These are phyloP conservation scores for Ochotona curzoniae DNA, from an alignment of 2,113 vertebrate genomes.

Conservation along the genomic window DNA sequence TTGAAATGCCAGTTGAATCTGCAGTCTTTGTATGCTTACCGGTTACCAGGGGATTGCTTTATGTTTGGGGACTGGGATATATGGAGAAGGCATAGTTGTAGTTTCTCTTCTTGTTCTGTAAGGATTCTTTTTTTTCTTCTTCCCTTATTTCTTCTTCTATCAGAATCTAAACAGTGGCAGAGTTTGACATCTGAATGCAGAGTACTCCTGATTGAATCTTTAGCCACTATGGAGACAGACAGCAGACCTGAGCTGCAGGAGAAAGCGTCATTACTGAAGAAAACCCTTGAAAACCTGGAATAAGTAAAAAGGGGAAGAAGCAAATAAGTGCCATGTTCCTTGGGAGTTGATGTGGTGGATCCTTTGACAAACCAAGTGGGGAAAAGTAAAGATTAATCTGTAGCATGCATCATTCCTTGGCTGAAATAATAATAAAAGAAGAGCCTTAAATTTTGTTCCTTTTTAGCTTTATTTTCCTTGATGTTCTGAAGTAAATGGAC, in stretches of 20 bases:
- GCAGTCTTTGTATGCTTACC: neutral
- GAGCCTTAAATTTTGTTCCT: conserved; percentile 88
- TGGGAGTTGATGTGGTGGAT: conserved; percentile 80
- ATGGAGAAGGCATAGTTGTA: neutral
- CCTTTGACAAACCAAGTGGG: conserved; percentile 83
- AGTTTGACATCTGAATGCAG: conserved; percentile 92
- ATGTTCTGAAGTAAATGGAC: conserved; percentile 64
- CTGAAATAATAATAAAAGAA: conserved; percentile 88
- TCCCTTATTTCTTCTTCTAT: conserved; percentile 16
- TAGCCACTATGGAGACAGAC: conserved; percentile 94
- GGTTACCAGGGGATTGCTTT: neutral
- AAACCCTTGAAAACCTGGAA: conserved; percentile 90
- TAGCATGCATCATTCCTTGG: conserved; percentile 91
- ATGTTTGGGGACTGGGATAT: neutral
- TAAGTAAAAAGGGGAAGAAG: conserved; percentile 78
- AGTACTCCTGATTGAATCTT: conserved; percentile 90
- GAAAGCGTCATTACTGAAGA: conserved; percentile 93
- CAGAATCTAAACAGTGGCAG: conserved; percentile 94
- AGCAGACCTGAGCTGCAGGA: conserved; percentile 94
- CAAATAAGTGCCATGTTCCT: conserved; percentile 87
- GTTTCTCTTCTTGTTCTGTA: conserved; percentile 25
- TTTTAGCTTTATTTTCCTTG: conserved; percentile 83
- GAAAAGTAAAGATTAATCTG: conserved; percentile 85
- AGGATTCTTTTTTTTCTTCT: neutral
- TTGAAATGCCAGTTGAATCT: neutral